phyloP scores from a whole-genome alignment of 2,113 vertebrate genomes.

The Sus scrofa region DNA sequence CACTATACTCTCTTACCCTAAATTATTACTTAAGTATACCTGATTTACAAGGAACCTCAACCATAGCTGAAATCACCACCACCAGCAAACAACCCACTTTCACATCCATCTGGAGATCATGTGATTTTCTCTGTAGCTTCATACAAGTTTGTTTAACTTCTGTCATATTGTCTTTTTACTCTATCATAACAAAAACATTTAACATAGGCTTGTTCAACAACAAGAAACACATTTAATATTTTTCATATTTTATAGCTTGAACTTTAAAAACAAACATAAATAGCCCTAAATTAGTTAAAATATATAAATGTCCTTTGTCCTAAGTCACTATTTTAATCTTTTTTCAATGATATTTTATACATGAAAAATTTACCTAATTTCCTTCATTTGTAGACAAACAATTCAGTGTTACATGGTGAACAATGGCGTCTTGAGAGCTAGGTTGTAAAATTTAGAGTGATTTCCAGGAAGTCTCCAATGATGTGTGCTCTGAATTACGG shows the following conservation, averaged over 20 bases:
- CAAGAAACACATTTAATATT: conserved; percentile 49
- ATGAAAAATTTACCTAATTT: conserved; percentile 65
- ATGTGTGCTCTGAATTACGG: not conserved
- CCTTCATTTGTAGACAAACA: conserved; percentile 68
- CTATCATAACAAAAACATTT: conserved; percentile 44
- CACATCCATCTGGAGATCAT: not conserved
- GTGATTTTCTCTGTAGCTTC: not conserved
- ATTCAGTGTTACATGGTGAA: conserved; percentile 23
- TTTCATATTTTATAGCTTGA: conserved; percentile 48
- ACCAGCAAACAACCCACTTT: not conserved
- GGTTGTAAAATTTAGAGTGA: conserved; percentile 49
- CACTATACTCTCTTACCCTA: not conserved
- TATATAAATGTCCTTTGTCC: conserved; percentile 37
- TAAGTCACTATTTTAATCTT: conserved; percentile 57
- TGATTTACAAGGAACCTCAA: not conserved
- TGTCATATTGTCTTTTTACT: not conserved
- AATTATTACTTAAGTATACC: not conserved
- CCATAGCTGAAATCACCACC: not conserved
- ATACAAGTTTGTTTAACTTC: not conserved
- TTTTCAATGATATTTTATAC: conserved; percentile 64
- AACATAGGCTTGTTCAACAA: conserved; percentile 40
- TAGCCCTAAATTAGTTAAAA: conserved; percentile 36
- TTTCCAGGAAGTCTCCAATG: conserved; percentile 58
- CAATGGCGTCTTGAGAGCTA: conserved; percentile 26
- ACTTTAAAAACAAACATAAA: conserved; percentile 67